Percentiles rank a stretch among this genome's conserved stretches.
Evolutionary conservation across 64 coral and sea anemone genomes (phyloP).

Genomic region (Montipora efflorescens): DNA sequence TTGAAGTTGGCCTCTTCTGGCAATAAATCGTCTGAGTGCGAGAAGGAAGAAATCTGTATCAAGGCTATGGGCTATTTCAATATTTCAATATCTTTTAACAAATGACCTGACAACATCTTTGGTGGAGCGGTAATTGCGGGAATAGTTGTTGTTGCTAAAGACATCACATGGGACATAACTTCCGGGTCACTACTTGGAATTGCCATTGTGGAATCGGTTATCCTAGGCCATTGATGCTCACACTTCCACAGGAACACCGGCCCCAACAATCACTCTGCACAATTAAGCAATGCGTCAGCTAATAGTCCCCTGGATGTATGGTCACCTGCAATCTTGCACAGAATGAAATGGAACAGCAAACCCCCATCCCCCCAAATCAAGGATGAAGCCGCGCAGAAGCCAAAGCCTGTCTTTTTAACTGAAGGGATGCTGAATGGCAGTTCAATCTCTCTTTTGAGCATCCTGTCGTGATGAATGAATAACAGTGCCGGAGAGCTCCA

Average conservation of each 20-base stretch:
- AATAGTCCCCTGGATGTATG: slow-evolving; percentile 50
- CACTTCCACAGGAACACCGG: slow-evolving; percentile 61
- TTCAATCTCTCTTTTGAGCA: slow-evolving; percentile 50
- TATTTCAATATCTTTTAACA: neutral
- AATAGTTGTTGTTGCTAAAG: neutral
- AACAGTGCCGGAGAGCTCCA: slow-evolving; percentile 63
- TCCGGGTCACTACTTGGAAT: slow-evolving; percentile 48
- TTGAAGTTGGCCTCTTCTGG: neutral
- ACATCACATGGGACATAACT: slow-evolving; percentile 28
- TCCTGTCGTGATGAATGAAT: slow-evolving; percentile 49
- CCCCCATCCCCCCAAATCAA: no score
- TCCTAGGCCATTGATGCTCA: slow-evolving; percentile 19
- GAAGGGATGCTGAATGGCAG: slow-evolving; percentile 30
- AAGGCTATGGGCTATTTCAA: neutral
- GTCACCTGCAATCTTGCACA: slow-evolving; percentile 2
- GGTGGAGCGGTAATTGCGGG: neutral
- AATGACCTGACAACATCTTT: neutral
- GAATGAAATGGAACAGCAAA: no score
- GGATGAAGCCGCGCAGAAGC: no score
- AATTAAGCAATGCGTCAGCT: slow-evolving; percentile 32
- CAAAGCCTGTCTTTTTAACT: neutral
- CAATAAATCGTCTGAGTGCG: no score
- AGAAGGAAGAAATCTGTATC: no score
- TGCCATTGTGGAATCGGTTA: slow-evolving; percentile 27
- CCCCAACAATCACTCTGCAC: slow-evolving; percentile 42